These are phyloP conservation scores for Tetranychus urticae DNA, from an alignment of 1,140 invertebrate genomes.

Conservation along the genomic window DNA sequence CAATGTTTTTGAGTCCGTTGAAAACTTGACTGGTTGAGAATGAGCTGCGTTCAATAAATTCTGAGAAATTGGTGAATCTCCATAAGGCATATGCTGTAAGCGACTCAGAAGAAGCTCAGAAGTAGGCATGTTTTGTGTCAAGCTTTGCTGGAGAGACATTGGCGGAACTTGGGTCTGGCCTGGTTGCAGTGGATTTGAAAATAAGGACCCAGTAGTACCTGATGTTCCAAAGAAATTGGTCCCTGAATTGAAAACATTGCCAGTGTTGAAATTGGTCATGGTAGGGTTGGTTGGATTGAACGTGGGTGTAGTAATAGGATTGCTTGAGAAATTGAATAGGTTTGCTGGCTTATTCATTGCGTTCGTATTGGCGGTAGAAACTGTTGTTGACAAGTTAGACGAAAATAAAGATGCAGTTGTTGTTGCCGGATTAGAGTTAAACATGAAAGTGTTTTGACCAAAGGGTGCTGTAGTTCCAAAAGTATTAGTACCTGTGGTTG, in stretches of 20 bases:
- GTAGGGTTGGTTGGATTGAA: not conserved
- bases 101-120: constrained; percentile 1
- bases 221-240: not conserved
- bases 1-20: constrained; percentile 10
- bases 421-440: not conserved
- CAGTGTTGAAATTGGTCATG: not conserved
- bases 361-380: not conserved
- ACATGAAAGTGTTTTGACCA: not conserved
- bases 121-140: not conserved
- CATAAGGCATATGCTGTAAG: constrained; percentile 9
- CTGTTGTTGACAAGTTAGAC: not conserved
- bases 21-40: constrained; percentile 5
- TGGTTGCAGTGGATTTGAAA: not conserved
- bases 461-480: not conserved
- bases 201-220: not conserved
- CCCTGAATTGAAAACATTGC: not conserved
- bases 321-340: not conserved
- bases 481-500: no score
- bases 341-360: not conserved
- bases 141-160: not conserved
- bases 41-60: not conserved
- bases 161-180: not conserved
- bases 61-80: constrained; percentile 2
- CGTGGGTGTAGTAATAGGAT: not conserved
- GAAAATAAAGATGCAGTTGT: not conserved